These are phyloP conservation scores for Caenorhabditis macrosperma DNA, from an alignment of 2,888 invertebrate genomes.

Conservation along the genomic window DNA sequence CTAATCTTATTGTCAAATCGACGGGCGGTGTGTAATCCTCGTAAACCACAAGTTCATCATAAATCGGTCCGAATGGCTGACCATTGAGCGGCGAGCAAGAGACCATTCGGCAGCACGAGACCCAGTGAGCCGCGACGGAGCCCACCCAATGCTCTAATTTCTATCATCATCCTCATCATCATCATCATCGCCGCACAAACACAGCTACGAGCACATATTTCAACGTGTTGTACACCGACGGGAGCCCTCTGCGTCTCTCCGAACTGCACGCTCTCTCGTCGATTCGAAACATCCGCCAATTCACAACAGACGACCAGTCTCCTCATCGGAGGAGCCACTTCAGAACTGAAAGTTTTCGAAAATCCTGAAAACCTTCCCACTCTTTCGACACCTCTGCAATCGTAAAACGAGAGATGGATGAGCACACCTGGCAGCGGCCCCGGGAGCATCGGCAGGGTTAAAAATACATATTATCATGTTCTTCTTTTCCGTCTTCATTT, in stretches of 20 bases:
- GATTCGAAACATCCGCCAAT: conserved; percentile 48
- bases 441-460: conserved; percentile 8
- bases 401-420: conserved; percentile 14
- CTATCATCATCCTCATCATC: conserved; percentile 53
- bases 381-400: conserved; percentile 24
- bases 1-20: conserved; percentile 40
- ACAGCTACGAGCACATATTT: conserved; percentile 49
- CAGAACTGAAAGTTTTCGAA: conserved; percentile 8
- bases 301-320: conserved; percentile 31
- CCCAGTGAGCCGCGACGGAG: not conserved
- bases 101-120: not conserved
- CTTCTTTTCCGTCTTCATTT: conserved; percentile 27
- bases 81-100: conserved; percentile 21
- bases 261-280: conserved; percentile 12
- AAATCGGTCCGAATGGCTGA: conserved; percentile 25
- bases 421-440: conserved; percentile 28
- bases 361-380: not conserved
- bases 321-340: conserved; percentile 6
- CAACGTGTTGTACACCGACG: conserved; percentile 43
- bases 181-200: conserved; percentile 40
- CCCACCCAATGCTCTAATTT: conserved; percentile 38
- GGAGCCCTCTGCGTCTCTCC: conserved; percentile 25
- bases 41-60: conserved; percentile 39
- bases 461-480: conserved; percentile 48
- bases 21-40: conserved; percentile 32